Percentiles rank a stretch among this genome's conserved stretches.
These are phyloP conservation scores for Hypanus sabinus DNA, from an alignment of 2,113 vertebrate species.

Conservation along the genomic window DNA sequence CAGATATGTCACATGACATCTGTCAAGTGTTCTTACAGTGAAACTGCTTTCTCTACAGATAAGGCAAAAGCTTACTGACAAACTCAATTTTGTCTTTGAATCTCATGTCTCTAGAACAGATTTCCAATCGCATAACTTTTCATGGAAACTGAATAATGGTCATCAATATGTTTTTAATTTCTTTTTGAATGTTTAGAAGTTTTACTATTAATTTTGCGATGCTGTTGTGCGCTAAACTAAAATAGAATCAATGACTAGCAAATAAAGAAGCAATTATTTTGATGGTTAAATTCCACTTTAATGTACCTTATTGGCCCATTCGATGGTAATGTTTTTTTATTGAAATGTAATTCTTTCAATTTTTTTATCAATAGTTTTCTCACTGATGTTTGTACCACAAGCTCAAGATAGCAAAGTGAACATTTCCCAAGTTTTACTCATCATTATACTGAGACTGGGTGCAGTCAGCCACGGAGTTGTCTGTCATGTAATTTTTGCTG, in stretches of 20 bases:
- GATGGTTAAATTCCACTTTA: background rate
- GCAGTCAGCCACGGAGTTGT: background rate
- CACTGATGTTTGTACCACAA: background rate
- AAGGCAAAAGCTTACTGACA: too few relatives aligned
- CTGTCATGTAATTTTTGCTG: background rate
- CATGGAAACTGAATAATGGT: conserved; percentile 5
- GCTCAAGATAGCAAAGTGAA: background rate
- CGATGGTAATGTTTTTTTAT: background rate
- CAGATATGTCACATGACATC: too few relatives aligned
- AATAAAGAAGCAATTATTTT: background rate
- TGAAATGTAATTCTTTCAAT: background rate
- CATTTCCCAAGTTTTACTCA: background rate
- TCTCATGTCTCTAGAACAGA: background rate
- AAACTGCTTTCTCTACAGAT: background rate
- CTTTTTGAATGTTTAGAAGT: background rate
- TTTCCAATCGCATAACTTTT: background rate
- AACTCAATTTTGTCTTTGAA: background rate
- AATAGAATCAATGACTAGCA: background rate
- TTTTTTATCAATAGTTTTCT: background rate
- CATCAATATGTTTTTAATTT: background rate
- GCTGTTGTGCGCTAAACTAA: background rate
- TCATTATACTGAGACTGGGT: background rate
- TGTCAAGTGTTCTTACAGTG: background rate
- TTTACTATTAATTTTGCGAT: background rate
- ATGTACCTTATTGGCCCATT: background rate